Percentiles rank a stretch among this genome's conserved stretches.
Evolutionary conservation across 1,140 invertebrate species (phyloP).

Genomic region (Drosophila bifasciata): DNA sequence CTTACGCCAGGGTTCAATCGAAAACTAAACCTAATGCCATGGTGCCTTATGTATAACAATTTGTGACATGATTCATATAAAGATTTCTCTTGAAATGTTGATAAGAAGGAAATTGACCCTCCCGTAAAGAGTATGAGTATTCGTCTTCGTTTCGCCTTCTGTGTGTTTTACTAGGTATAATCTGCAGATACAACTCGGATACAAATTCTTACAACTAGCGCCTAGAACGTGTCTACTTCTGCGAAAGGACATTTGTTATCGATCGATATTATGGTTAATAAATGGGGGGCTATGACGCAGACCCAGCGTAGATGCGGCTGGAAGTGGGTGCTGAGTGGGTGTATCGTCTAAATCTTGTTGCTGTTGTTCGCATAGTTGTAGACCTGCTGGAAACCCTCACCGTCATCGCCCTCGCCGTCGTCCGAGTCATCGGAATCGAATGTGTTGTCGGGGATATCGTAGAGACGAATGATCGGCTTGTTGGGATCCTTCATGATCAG

Average conservation of each 20-base stretch:
- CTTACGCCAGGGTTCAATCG: too few relatives aligned
- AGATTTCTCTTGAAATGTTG: too few relatives aligned
- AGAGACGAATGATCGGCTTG: conserved; percentile 97
- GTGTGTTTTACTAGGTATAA: conserved; percentile 60
- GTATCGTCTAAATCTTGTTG: conserved; percentile 66
- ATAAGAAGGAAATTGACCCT: background rate
- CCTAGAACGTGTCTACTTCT: conserved; percentile 29
- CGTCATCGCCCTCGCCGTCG: conserved; percentile 91
- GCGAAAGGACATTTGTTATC: conserved; percentile 44
- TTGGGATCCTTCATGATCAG: conserved; percentile 99
- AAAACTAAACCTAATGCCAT: too few relatives aligned
- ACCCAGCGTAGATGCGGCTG: conserved; percentile 1
- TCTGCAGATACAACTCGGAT: conserved; percentile 50
- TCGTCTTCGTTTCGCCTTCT: conserved; percentile 11
- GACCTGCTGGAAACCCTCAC: conserved; percentile 84
- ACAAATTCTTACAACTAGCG: conserved; percentile 47
- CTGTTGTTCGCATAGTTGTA: conserved; percentile 75
- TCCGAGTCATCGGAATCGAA: conserved; percentile 99
- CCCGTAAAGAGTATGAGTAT: background rate
- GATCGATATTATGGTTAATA: conserved; percentile 22
- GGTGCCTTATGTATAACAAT: too few relatives aligned
- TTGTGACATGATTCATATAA: too few relatives aligned
- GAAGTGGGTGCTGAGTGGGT: conserved; percentile 12
- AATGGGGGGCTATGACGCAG: conserved; percentile 60
- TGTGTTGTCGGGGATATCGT: conserved; percentile 98